Conservation (phyloP, 2,113 vertebrate genomes). For the Campylomormyrus numenius region DNA sequence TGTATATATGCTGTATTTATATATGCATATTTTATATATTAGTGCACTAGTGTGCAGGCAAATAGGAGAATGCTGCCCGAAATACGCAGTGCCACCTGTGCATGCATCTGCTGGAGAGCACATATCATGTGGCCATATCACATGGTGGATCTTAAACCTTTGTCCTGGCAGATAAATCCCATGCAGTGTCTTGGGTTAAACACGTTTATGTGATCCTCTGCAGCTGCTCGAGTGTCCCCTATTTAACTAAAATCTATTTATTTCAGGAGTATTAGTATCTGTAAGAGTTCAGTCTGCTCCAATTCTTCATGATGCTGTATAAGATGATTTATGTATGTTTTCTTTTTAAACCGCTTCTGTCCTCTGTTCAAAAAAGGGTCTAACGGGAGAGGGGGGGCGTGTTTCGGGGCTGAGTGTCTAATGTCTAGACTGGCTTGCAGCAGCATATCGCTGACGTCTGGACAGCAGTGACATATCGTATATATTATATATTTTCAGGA, state of each 20-base stretch:
- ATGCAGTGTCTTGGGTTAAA: neutral
- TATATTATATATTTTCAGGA: conserved; percentile 55
- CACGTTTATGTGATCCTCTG: neutral
- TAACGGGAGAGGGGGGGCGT: neutral
- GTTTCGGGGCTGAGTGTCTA: conserved; percentile 24
- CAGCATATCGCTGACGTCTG: conserved; percentile 28
- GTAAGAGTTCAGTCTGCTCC: neutral
- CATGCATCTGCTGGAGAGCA: neutral
- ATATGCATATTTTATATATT: neutral
- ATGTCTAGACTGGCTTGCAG: conserved; percentile 17
- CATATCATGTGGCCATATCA: neutral
- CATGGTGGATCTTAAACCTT: neutral
- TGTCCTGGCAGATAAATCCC: neutral
- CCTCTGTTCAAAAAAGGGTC: conserved; percentile 26
- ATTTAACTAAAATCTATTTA: neutral
- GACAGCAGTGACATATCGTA: conserved; percentile 52
- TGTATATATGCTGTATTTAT: neutral
- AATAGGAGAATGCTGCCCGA: neutral
- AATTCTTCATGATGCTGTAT: neutral
- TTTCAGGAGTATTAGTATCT: neutral
- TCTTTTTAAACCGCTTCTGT: conserved; percentile 15
- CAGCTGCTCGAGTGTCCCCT: neutral
- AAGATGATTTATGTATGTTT: neutral
- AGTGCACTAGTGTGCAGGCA: neutral
- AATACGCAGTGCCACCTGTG: neutral